A percentile compares a stretch with the other conserved stretches of the same genome.
These are phyloP conservation scores for Homarus americanus DNA, from an alignment of 1,140 invertebrate species.

Conservation along the genomic window DNA sequence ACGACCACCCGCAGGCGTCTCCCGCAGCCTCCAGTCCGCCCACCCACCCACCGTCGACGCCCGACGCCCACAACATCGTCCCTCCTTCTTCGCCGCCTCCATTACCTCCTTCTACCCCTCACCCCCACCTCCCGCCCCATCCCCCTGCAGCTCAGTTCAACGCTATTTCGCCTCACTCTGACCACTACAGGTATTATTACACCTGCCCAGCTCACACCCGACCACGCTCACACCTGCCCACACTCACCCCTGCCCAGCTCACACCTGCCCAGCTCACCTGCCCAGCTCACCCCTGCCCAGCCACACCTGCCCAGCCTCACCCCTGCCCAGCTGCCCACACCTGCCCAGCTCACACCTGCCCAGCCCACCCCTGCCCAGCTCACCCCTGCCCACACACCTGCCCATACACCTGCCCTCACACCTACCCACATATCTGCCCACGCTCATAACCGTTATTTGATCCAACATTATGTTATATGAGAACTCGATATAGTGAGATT, in stretches of 20 bases:
- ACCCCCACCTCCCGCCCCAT: neutral
- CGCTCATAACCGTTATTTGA: neutral
- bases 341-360: neutral
- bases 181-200: neutral
- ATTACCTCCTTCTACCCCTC: neutral
- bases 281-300: no score
- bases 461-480: neutral
- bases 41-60: neutral
- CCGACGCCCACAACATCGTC: neutral
- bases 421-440: neutral
- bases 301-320: neutral
- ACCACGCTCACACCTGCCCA: no score
- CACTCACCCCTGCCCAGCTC: no score
- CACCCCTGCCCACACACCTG: neutral
- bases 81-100: neutral
- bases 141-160: neutral
- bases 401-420: neutral
- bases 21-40: conserved; percentile 1
- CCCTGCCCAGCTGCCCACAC: neutral
- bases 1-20: conserved; percentile 18
- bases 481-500: neutral
- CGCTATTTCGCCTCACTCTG: neutral
- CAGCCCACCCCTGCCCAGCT: neutral
- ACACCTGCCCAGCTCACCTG: no score
- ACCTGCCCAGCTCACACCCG: neutral